A percentile compares a stretch with the other conserved stretches of the same genome.
Evolutionary conservation across 2,113 vertebrate species (phyloP).

Genomic region (Cyrtonyx montezumae): DNA sequence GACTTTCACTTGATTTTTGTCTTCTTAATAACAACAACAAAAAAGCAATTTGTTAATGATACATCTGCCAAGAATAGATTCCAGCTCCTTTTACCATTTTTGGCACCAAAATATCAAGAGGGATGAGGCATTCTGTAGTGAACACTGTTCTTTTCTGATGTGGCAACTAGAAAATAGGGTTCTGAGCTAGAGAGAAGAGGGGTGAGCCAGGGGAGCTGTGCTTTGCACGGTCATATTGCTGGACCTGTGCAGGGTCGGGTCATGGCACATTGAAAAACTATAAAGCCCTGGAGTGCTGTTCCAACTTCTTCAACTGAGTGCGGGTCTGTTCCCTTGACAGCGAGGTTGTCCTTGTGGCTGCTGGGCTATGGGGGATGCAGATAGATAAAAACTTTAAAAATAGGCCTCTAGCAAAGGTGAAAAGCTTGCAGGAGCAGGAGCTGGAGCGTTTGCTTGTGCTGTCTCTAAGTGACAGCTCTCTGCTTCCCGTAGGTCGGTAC

Average conservation of each 20-base stretch:
- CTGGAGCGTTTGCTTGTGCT: background rate
- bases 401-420: background rate
- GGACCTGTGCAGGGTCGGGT: background rate
- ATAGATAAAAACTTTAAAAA: background rate
- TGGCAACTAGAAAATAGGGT: background rate
- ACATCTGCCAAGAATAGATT: conserved; percentile 29
- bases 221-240: background rate
- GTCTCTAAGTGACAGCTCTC: background rate
- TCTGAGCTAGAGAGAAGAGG: background rate
- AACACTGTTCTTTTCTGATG: conserved; percentile 32
- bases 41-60: background rate
- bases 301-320: background rate
- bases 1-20: conserved; percentile 4
- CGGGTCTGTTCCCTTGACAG: background rate
- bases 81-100: conserved; percentile 32
- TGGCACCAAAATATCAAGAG: conserved; percentile 17
- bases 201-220: background rate
- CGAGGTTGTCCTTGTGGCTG: background rate
- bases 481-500: background rate
- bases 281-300: background rate
- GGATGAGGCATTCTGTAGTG: conserved; percentile 28
- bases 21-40: background rate
- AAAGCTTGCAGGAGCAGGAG: background rate
- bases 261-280: background rate
- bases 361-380: background rate